Percentiles rank a stretch among this genome's conserved stretches.
phyloP scores from a whole-genome alignment of 2,888 invertebrate genomes.

The Phyllotreta striolata region DNA sequence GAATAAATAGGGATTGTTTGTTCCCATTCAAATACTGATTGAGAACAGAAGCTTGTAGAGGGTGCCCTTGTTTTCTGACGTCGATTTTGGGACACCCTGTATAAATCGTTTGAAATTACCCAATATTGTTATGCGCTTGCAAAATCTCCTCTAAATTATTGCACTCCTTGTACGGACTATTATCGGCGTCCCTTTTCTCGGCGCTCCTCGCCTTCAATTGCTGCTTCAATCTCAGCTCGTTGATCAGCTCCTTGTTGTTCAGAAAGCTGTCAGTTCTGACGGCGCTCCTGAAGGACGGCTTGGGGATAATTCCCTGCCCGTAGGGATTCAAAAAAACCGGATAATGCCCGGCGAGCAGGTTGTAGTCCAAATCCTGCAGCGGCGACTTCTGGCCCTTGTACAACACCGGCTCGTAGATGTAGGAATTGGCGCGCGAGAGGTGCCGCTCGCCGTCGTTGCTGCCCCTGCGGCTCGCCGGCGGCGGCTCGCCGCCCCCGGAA shows the following conservation, averaged over 20 bases:
- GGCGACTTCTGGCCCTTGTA: conserved; percentile 20
- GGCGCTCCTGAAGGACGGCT: conserved; percentile 26
- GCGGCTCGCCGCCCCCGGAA: conserved; percentile 10
- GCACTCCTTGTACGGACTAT: conserved; percentile 43
- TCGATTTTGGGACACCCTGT: no score
- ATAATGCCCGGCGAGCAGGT: conserved; percentile 35
- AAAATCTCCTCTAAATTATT: conserved; percentile 44
- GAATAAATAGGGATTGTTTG: no score
- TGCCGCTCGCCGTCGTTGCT: not conserved
- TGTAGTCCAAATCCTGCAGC: conserved; percentile 28
- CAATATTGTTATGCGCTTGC: conserved; percentile 38
- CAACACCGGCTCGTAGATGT: not conserved
- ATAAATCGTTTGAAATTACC: conserved; percentile 9
- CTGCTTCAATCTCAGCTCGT: conserved; percentile 47
- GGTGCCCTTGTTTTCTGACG: no score
- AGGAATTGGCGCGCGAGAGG: not conserved
- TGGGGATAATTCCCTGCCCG: conserved; percentile 16
- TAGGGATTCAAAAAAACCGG: conserved; percentile 31
- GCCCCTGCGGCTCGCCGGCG: conserved; percentile 10
- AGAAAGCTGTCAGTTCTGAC: conserved; percentile 45
- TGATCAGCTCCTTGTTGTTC: conserved; percentile 47
- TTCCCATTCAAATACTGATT: no score
- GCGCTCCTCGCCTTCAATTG: conserved; percentile 32
- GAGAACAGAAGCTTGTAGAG: no score
- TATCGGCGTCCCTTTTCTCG: conserved; percentile 16